Conservation (phyloP, 2,888 invertebrate genomes). For the Euplexia lucipara region DNA sequence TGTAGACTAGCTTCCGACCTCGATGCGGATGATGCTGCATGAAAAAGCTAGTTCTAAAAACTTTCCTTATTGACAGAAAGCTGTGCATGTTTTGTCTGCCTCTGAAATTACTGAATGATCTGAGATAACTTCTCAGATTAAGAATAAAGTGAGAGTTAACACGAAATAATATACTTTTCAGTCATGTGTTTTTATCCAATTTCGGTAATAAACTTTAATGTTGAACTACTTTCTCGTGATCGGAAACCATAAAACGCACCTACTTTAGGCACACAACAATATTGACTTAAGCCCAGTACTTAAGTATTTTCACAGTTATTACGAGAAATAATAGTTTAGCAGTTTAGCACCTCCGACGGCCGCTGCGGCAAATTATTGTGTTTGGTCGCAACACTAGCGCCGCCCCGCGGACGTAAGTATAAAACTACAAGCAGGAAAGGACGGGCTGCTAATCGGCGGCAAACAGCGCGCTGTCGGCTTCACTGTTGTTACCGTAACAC, state of each 20-base stretch:
- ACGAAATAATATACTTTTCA: too few species aligned
- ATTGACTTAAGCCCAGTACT: constrained; percentile 21
- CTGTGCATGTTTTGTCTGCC: neutral
- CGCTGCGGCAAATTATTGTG: constrained; percentile 49
- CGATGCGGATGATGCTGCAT: too few species aligned
- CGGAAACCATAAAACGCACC: neutral
- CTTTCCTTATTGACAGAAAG: neutral
- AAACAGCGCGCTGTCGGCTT: constrained; percentile 42
- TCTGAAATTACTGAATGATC: neutral
- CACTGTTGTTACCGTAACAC: constrained; percentile 22
- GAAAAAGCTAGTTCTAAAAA: too few species aligned
- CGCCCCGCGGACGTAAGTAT: neutral
- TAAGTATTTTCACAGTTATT: constrained; percentile 41
- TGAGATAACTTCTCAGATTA: too few species aligned
- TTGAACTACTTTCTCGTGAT: neutral
- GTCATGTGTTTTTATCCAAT: neutral
- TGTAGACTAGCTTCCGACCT: too few species aligned
- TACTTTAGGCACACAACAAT: constrained; percentile 1
- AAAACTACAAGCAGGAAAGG: constrained; percentile 6
- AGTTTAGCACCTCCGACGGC: constrained; percentile 42
- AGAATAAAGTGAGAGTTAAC: neutral
- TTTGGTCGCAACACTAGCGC: constrained; percentile 26
- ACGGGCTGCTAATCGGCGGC: constrained; percentile 33
- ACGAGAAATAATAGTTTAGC: constrained; percentile 42
- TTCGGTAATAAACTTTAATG: neutral